Evolutionary conservation across 2,888 invertebrate genomes (phyloP).

Genomic region (Callosobruchus maculatus): DNA sequence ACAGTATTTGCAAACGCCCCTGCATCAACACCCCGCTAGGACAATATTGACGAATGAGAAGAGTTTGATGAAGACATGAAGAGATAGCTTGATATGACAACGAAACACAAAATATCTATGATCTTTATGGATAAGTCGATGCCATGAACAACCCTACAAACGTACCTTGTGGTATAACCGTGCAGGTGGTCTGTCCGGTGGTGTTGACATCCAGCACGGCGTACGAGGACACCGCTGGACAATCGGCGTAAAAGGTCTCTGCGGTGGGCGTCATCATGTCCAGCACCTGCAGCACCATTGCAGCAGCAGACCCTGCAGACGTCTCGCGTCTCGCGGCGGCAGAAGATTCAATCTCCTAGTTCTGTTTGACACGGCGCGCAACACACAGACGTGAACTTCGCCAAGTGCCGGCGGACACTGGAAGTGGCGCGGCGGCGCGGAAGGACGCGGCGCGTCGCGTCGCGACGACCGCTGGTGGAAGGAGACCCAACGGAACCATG

Average conservation of each 20-base stretch:
- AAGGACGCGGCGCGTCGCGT: neutral
- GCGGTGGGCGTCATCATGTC: constrained; percentile 55
- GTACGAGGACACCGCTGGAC: constrained; percentile 47
- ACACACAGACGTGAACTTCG: neutral
- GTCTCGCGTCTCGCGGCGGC: constrained; percentile 22
- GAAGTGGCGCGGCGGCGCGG: neutral
- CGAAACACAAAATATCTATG: too few relatives aligned
- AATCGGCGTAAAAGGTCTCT: constrained; percentile 69
- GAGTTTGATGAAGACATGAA: too few relatives aligned
- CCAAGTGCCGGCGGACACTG: neutral
- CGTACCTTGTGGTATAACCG: constrained; percentile 46
- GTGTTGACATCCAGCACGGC: constrained; percentile 49
- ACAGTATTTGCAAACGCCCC: too few relatives aligned
- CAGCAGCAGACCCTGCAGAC: constrained; percentile 54
- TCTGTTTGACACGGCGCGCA: neutral
- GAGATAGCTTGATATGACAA: too few relatives aligned
- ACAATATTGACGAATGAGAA: too few relatives aligned
- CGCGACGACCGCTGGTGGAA: neutral
- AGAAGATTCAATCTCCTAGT: neutral
- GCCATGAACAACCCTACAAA: neutral
- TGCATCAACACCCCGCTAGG: too few relatives aligned
- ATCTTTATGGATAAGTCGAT: too few relatives aligned
- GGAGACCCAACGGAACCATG: neutral
- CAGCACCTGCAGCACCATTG: constrained; percentile 74
- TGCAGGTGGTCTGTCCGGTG: constrained; percentile 47